Evolutionary conservation across 2,113 vertebrate species (phyloP), one percentile per base, ranked within the genome.

Genomic region (Eupsittula cactorum): DNA sequence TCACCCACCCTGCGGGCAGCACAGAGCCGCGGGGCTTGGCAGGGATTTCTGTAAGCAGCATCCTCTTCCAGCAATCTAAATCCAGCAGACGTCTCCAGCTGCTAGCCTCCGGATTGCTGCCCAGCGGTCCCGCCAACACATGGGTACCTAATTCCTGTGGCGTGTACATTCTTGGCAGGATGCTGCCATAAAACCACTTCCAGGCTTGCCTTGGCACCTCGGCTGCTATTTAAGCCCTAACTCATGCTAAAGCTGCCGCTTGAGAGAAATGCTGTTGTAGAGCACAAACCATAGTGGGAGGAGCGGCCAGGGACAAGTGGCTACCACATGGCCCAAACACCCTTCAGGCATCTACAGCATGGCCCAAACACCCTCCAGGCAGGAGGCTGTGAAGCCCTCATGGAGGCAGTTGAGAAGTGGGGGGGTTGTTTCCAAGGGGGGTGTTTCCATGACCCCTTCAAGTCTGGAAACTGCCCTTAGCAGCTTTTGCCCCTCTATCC

Each of bases 111-210:
- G 0, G 19, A 2, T 1, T 4, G 3, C 74, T 24, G 35, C 21
- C 84, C 65, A 11, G 20, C 59, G 33, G 9, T 35, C 65, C 68
- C 1, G 1, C 0, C 1, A 35, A 9, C 12, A 6, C 18, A 41
- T 7, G 13, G 28, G 10, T 4, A 28, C 2, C 13, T 16, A 0
- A 33, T 33, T 55, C 91, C 64, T 0, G 0, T 7, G 27, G 46
- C 16, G 0, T 0, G 1, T 4, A 27, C 13, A 4, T 77, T 88
- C 87, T 28, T 31, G 82, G 53, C 53, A 85, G 73, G 53, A 11
- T 6, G 53, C 53, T 93, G 65, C 18, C 69, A 25, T 8, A 59
- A 41, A 86, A 6, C n/a, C 13, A 4, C 82, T 70, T 13, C 17
- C 1, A 25, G 69, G 27, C 20, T 92, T 57, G 24, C 37, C 62